Percentiles rank a stretch among this genome's conserved stretches.
These are phyloP conservation scores for Thrips palmi DNA, from an alignment of 1,140 invertebrate species.

Conservation along the genomic window DNA sequence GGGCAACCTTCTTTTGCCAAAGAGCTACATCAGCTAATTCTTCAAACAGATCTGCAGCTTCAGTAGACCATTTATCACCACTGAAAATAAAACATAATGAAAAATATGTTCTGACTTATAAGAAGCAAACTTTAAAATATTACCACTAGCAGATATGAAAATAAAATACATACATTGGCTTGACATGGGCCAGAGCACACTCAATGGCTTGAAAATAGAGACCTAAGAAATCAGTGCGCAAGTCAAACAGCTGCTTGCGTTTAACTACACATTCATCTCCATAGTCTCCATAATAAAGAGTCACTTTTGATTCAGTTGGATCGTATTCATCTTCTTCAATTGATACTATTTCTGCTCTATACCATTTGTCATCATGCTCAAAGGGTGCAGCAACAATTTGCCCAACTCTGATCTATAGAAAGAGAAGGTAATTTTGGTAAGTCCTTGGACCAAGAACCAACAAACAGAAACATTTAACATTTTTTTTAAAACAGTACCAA, in stretches of 20 bases:
- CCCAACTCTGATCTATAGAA: conserved; percentile 33
- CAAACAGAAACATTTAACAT: not conserved
- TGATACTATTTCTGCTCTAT: conserved; percentile 31
- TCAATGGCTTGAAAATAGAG: conserved; percentile 61
- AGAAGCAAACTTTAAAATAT: not conserved
- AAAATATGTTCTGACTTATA: not conserved
- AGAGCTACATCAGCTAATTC: conserved; percentile 42
- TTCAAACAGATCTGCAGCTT: conserved; percentile 49
- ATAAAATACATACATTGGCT: conserved; percentile 27
- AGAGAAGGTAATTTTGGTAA: not conserved
- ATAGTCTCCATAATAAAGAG: conserved; percentile 63
- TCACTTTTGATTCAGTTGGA: conserved; percentile 30
- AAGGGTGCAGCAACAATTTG: conserved; percentile 64
- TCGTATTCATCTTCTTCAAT: conserved; percentile 26
- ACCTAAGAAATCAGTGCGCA: conserved; percentile 51
- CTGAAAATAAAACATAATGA: conserved; percentile 16
- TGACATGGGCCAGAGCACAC: conserved; percentile 51
- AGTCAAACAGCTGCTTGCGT: conserved; percentile 38
- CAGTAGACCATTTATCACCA: conserved; percentile 34
- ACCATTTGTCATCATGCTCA: conserved; percentile 55
- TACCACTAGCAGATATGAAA: not conserved
- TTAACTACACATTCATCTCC: conserved; percentile 48
- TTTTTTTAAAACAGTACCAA: conserved; percentile 14
- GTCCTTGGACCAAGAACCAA: not conserved
- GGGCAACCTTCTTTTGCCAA: conserved; percentile 46